These are phyloP conservation scores for Sycophila texana DNA, from an alignment of 2,888 invertebrate species.

Conservation along the genomic window DNA sequence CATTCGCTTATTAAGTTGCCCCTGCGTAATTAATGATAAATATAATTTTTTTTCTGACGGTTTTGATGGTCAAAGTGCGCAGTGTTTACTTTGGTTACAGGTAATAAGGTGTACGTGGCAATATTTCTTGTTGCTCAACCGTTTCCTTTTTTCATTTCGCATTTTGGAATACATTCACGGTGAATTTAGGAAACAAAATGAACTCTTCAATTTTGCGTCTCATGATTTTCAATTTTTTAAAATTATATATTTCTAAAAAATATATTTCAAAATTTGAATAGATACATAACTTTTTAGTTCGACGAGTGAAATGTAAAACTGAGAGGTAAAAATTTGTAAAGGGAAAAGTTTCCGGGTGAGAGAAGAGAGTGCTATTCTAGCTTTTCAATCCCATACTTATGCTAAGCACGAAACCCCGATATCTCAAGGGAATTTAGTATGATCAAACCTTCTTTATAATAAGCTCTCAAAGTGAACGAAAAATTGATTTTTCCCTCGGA, in stretches of 20 bases:
- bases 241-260: too few relatives aligned
- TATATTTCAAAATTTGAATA: neutral
- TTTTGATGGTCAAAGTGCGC: too few relatives aligned
- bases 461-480: neutral
- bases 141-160: too few relatives aligned
- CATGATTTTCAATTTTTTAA: too few relatives aligned
- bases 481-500: conserved; percentile 5
- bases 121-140: too few relatives aligned
- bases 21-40: neutral
- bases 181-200: too few relatives aligned
- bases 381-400: conserved; percentile 24
- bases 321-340: conserved; percentile 13
- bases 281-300: neutral
- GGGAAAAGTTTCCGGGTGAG: neutral
- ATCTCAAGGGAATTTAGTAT: conserved; percentile 1
- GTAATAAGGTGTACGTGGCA: too few relatives aligned
- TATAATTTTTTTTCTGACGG: too few relatives aligned
- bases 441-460: neutral
- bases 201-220: too few relatives aligned
- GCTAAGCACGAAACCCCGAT: conserved; percentile 22
- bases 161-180: too few relatives aligned
- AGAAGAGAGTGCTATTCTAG: neutral
- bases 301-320: conserved; percentile 11
- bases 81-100: too few relatives aligned
- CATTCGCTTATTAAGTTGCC: neutral